Evolutionary conservation across 2,888 invertebrate genomes (phyloP), one percentile per base, ranked within the genome.

Genomic region (Drosophila mercatorum): DNA sequence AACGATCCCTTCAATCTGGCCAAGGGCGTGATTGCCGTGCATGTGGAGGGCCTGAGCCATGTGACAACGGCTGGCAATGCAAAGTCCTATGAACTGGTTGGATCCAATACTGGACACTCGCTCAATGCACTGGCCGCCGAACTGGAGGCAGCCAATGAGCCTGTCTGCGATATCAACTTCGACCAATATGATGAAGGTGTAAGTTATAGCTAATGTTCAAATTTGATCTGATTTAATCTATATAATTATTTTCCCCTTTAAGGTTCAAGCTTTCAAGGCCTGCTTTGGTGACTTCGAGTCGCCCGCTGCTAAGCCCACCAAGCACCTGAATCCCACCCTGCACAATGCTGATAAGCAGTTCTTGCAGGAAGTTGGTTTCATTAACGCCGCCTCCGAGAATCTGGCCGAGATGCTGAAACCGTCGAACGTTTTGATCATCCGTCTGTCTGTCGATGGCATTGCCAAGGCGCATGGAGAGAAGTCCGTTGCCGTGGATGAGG

Each of bases 1-100:
- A 93, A 92, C 6, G 94, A 96, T 93, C 96, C 96, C 1, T 97
- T 97, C 83, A 93, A 94, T 69, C 94, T 96, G 55, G 95, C 97
- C n/a, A 95, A 96, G 91, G 95, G 95, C 41, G 94, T 95, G 3
- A 95, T 96, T 17, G 94, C 94, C 44, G 93, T 97, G 12, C 94
- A 95, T 55, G 94, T 97, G 53, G 96, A 96, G 92, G 97, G 97
- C 43, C 93, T 96, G 3, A 83, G 94, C 92, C 91, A 93, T 91
- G 79, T 92, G 6, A 75, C 83, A 49, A 72, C 91, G 1, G 80
- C 84, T 34, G 80, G 76, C 8, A 86, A 89, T 53, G 81, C 75
- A 4, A 92, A 91, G 64, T 77, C 91, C 0, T 93, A 88, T 56
- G 57, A 81, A n/a, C 41, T 93, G 46, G 49, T 68, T 4, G 92